A percentile compares a stretch with the other conserved stretches of the same genome.
phyloP scores from a whole-genome alignment of 2,888 invertebrate species.

The Dolomedes plantarius region DNA sequence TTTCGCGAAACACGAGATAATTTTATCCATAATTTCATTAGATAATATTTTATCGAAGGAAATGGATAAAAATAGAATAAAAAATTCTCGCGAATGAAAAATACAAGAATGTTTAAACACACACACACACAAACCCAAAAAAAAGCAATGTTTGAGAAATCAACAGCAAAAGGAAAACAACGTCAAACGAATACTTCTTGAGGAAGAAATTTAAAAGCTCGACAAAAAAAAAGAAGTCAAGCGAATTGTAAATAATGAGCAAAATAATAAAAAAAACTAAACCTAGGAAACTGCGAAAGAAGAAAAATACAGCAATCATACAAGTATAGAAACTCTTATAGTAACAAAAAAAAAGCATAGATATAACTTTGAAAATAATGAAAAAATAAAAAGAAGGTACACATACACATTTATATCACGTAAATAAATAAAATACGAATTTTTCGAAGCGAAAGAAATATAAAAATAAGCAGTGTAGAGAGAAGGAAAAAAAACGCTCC shows the following conservation, averaged over 20 bases:
- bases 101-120: too few relatives aligned
- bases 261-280: conserved; percentile 39
- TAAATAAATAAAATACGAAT: conserved; percentile 37
- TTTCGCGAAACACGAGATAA: not conserved
- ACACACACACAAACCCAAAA: too few relatives aligned
- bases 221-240: not conserved
- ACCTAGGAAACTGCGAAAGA: not conserved
- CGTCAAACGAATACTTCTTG: not conserved
- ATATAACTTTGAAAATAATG: conserved; percentile 14
- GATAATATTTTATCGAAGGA: not conserved
- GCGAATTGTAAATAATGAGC: conserved; percentile 48
- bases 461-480: conserved; percentile 26
- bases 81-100: too few relatives aligned
- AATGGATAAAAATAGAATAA: not conserved
- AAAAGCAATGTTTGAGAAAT: not conserved
- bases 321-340: conserved; percentile 9
- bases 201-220: too few relatives aligned
- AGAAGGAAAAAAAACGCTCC: conserved; percentile 17
- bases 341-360: conserved; percentile 22
- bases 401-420: conserved; percentile 44
- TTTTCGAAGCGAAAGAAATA: conserved; percentile 18
- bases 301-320: conserved; percentile 12
- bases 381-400: conserved; percentile 23
- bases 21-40: not conserved
- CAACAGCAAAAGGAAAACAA: not conserved